Base-by-base conservation (phyloP, 2,888 invertebrate species). In the Phalera bucephala region DNA sequence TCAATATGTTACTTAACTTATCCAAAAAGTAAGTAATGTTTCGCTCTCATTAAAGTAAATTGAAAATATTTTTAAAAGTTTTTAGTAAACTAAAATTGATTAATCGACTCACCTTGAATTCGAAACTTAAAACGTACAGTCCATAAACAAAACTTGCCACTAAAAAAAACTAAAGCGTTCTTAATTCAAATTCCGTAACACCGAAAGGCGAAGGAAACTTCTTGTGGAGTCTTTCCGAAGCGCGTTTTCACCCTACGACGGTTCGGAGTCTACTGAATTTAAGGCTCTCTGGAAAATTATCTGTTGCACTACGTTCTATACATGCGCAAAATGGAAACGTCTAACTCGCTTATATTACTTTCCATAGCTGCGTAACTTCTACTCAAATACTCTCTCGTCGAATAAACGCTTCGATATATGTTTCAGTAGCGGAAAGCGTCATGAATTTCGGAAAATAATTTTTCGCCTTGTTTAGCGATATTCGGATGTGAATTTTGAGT, bases 301-400 rank as follows among this genome's bases (percentile, higher is more conserved):
- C 70, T 72, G 72, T 72, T 71, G 72, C 71, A 69, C 70, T 67
- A 62, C 40, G 64, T 62, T 64, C 49, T 57, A 70, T 71, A 72
- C 79, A 74, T 80, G 80, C 79, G 79, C 79, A 74, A 65, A 64
- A 49, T 60, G 45, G 13, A 38, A 37, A 26, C 50, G 55, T 26
- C 26, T 26, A 15, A 35, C 54, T 33, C 45, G 36, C 34, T 31
- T 6, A 25, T 33, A 45, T 43, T 36, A 23, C 10, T 25, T 36
- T 55, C 57, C 70, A 71, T 60, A 52, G 53, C 64, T 45, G 40
- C 26, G 9, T 35, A 15, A 17, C 19, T 39, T 31, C 15, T 22
- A 32, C 8, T 3, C 7, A 10, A 33, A 22, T 22, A 32, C 33
- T 2, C 11, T 14, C n/a, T 8, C 26, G 17, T 5, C 9, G 6